Percentiles rank a stretch among this genome's conserved stretches.
phyloP scores from a whole-genome alignment of 2,888 invertebrate species.

The Mesorhabditis sp. region DNA sequence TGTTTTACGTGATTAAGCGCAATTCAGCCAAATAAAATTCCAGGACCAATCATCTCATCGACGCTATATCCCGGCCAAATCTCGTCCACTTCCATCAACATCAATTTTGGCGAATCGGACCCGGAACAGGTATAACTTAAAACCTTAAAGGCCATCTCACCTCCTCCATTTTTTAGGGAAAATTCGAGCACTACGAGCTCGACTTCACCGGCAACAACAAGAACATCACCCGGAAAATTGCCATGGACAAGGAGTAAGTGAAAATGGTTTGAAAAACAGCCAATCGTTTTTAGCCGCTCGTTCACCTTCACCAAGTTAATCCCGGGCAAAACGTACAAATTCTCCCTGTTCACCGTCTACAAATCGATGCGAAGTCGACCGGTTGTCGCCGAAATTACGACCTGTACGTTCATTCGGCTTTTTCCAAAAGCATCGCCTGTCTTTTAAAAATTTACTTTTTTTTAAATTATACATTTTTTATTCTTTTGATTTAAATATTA shows the following conservation, averaged over 20 bases:
- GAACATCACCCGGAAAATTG: constrained; percentile 51
- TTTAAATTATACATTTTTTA: too few species aligned
- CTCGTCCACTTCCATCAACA: constrained; percentile 53
- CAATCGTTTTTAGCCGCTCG: constrained; percentile 39
- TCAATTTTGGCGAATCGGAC: constrained; percentile 54
- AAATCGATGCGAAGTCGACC: constrained; percentile 48
- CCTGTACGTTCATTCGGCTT: constrained; percentile 33
- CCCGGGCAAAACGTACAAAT: constrained; percentile 54
- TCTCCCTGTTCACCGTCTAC: constrained; percentile 50
- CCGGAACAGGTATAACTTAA: constrained; percentile 38
- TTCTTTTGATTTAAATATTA: not conserved
- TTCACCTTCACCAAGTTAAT: constrained; percentile 56
- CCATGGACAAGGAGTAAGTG: constrained; percentile 47
- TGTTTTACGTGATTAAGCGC: too few species aligned
- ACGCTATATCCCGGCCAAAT: constrained; percentile 54
- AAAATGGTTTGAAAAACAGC: not conserved
- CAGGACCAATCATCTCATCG: constrained; percentile 54
- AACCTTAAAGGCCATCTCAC: not conserved
- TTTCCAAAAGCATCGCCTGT: too few species aligned
- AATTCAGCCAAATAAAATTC: constrained; percentile 5
- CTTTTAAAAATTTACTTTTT: too few species aligned
- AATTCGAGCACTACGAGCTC: constrained; percentile 50
- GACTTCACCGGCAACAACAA: constrained; percentile 48
- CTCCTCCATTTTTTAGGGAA: constrained; percentile 13
- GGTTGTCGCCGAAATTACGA: constrained; percentile 48